phyloP scores from a whole-genome alignment of 2,888 invertebrate genomes.

The Trachelus tabidus region DNA sequence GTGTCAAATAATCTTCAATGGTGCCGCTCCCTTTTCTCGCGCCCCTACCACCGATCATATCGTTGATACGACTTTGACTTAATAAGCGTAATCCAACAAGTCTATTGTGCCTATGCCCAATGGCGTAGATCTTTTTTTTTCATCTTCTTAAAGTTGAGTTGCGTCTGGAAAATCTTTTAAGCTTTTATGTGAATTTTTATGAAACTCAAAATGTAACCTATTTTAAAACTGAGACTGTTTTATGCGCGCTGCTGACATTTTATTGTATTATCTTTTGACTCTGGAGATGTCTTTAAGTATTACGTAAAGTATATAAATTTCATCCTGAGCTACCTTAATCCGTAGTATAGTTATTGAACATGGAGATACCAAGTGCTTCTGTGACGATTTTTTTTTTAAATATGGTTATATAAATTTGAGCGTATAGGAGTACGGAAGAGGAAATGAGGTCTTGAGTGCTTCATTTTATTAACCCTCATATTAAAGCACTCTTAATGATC shows the following conservation, averaged over 20 bases:
- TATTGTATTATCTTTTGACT: background rate
- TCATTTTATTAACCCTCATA: background rate
- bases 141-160: background rate
- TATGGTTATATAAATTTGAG: background rate
- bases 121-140: background rate
- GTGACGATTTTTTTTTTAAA: background rate
- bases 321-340: background rate
- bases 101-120: background rate
- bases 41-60: conserved; percentile 8
- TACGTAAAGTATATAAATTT: background rate
- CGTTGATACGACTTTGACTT: conserved; percentile 3
- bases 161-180: too few species aligned
- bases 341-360: background rate
- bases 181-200: too few species aligned
- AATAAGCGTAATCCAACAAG: conserved; percentile 11
- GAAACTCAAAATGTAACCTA: background rate
- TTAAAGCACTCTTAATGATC: background rate
- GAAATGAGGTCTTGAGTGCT: background rate
- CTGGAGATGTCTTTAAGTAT: background rate
- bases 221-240: background rate
- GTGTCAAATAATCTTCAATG: conserved; percentile 22
- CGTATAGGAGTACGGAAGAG: background rate
- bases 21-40: conserved; percentile 11
- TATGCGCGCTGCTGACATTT: background rate
- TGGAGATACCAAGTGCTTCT: background rate